Base-by-base conservation (phyloP, 2,113 vertebrate species). In the Pseudorectes ferrugineus region DNA sequence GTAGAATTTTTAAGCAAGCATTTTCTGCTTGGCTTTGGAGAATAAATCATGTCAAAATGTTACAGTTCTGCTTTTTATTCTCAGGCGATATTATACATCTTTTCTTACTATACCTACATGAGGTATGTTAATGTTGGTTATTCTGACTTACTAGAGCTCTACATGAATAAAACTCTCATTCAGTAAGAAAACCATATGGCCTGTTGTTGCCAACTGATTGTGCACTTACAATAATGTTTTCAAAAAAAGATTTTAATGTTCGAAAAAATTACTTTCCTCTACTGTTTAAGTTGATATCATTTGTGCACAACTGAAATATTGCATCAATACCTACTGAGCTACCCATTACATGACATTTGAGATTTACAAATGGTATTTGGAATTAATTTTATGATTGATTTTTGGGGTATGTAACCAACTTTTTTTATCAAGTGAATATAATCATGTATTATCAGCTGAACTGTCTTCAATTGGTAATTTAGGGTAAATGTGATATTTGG, bases 1-100 rank as follows among this genome's bases (percentile, higher is more conserved):
- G 7, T 3, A 55, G 2, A 4, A 36, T 25, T 81, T 49, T 26
- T 15, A 77, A 85, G 10, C 4, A 72, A 58, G 2, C 0, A 31
- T 59, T 59, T 11, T 49, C 21, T 45, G 17, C 22, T 20, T 40
- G 8, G 18, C 8, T 78, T 84, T 87, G 68, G 19, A 80, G 55
- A 73, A 76, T 38, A 76, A 76, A 67, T 51, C 3, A 42, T 57
- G 22, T 36, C 33, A 80, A 84, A 90, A 92, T 20, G 6, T 54
- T 68, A 63, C 11, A n/a, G 4, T 45, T 75, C 31, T 61, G 7
- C 3, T 21, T 82, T 57, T 35, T 33, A 66, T 66, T 57, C 8
- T 71, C 24, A 42, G 14, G 14, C 16, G 7, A 11, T 58, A n/a
- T 54, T 58, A 9, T 22, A 24, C 1, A 45, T 23, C 0, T 8